These are phyloP conservation scores for Xenopus borealis DNA, from an alignment of 2,113 vertebrate genomes.

Conservation along the genomic window DNA sequence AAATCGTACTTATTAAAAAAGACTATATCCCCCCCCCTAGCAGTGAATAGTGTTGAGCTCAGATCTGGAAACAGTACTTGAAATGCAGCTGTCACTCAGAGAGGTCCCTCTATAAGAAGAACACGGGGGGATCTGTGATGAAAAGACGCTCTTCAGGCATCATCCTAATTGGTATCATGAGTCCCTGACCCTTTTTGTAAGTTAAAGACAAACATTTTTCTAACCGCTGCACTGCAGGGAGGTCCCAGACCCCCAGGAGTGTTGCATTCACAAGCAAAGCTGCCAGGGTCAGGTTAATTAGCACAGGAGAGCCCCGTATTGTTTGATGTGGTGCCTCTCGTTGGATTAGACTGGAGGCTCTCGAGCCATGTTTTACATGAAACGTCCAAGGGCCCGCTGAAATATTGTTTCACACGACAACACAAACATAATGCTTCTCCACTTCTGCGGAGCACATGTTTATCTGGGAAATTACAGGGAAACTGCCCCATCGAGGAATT, in stretches of 20 bases:
- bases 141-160: slow-evolving; percentile 41
- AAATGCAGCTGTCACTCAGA: slow-evolving; percentile 32
- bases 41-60: neutral
- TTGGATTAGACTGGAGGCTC: slow-evolving; percentile 27
- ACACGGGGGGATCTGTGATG: slow-evolving; percentile 39
- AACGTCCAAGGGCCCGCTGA: neutral
- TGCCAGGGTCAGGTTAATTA: slow-evolving; percentile 37
- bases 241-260: slow-evolving; percentile 37
- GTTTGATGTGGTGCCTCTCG: slow-evolving; percentile 37
- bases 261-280: slow-evolving; percentile 12
- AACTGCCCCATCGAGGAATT: too few species aligned
- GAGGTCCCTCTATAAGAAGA: neutral
- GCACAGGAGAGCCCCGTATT: slow-evolving; percentile 14
- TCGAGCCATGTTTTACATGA: slow-evolving; percentile 35
- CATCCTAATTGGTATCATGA: slow-evolving; percentile 32
- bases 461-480: too few species aligned
- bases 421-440: neutral
- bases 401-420: slow-evolving; percentile 17
- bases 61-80: neutral
- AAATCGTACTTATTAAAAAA: too few species aligned
- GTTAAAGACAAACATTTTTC: slow-evolving; percentile 44
- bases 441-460: too few species aligned
- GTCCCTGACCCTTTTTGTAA: slow-evolving; percentile 46
- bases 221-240: slow-evolving; percentile 41
- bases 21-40: too few species aligned